Evolutionary conservation across 2,888 invertebrate genomes (phyloP).

Genomic region (Atethmia centrago): DNA sequence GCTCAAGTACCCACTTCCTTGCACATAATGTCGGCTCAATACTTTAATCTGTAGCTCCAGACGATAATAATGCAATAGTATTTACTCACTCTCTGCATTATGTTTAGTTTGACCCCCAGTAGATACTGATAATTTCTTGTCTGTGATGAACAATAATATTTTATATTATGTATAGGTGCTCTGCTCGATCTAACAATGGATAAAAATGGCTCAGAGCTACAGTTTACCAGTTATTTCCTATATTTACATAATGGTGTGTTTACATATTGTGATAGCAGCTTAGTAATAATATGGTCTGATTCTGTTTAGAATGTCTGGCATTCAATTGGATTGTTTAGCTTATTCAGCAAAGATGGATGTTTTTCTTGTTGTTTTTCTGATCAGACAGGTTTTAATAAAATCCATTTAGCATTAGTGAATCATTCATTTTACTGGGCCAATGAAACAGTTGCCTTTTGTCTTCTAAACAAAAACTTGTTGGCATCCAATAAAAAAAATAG

Average conservation of each 20-base stretch:
- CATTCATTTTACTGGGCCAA: background rate
- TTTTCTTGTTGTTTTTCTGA: background rate
- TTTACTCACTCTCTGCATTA: constrained; percentile 13
- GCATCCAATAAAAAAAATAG: background rate
- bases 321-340: background rate
- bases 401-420: background rate
- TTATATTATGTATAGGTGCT: background rate
- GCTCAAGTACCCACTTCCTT: constrained; percentile 52
- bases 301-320: background rate
- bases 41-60: constrained; percentile 14
- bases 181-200: constrained; percentile 1
- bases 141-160: constrained; percentile 36
- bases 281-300: background rate
- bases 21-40: constrained; percentile 17
- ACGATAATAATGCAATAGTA: constrained; percentile 16
- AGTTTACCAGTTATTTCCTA: background rate
- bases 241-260: background rate
- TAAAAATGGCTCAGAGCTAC: constrained; percentile 2
- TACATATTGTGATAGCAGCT: background rate
- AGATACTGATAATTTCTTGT: constrained; percentile 15
- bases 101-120: constrained; percentile 17
- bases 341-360: background rate
- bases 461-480: background rate
- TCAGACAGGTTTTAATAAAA: background rate
- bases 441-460: background rate